Base-by-base conservation (phyloP, 2,797 vertebrate genomes). In the Xenopus petersii region DNA sequence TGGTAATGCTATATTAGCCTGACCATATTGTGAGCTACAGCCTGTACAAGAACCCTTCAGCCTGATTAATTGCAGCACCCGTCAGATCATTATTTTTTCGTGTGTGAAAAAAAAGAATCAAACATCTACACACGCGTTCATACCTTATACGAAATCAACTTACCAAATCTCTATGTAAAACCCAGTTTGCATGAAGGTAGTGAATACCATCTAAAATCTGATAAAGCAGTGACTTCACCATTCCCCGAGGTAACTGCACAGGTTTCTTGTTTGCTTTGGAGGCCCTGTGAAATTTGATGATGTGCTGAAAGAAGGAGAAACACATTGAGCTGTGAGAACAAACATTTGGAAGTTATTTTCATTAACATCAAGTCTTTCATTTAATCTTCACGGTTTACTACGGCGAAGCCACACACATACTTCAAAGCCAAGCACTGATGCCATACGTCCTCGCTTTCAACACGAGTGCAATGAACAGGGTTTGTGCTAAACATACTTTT, bases 251-350 rank as follows among this genome's bases (percentile, higher is more conserved):
- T 91, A 99, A 93, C 91, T 99, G 98, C 91, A 99, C 94, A 80
- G 98, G 98, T 90, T 99, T 99, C 93, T 99, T 99, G 90, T 99
- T 99, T 89, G 97, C 97, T 91, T 99, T 99, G 87, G 98, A 99
- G 80, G 98, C 97, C 94, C 97, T 94, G 91, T 99, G 98, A 91
- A 98, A 99, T 90, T 99, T 99, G 89, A 99, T 99, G 89, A 99
- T 98, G 90, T 99, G 98, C 98, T 99, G 86, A 79, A 88, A 92
- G 81, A 79, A 81, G 84, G 79, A 84, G 83, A 75, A 83, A 82
- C 82, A 73, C 59, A 73, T 62, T 75, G 4, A 42, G 51, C 59
- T 64, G 17, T 58, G 51, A 70, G 71, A 58, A n/a, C 61, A 77
- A 26, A 63, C 72, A 71, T 48, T 46, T 42, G 74, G 62, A 60